phyloP scores from a whole-genome alignment of 2,888 invertebrate species.

The Thereva nobilitata region DNA sequence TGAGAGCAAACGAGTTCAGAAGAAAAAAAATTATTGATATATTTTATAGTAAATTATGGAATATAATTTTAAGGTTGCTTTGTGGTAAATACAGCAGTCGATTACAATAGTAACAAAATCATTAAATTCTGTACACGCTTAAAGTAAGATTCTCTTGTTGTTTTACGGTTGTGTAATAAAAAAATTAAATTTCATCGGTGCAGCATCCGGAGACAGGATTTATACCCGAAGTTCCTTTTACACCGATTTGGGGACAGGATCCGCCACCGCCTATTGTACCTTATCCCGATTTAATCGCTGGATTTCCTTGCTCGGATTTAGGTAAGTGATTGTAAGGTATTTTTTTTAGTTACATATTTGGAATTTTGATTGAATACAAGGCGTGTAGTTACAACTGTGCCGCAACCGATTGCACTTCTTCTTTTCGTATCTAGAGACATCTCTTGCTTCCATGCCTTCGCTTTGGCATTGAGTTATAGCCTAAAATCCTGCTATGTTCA shows the following conservation, averaged over 20 bases:
- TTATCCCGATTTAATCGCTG: constrained; percentile 73
- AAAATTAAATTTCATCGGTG: constrained; percentile 47
- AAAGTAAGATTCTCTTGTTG: not conserved
- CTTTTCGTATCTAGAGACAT: too few species aligned
- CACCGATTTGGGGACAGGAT: constrained; percentile 56
- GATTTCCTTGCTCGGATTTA: constrained; percentile 70
- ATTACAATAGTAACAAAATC: constrained; percentile 7
- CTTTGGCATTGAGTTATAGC: too few species aligned
- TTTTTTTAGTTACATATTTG: constrained; percentile 2
- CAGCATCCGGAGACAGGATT: constrained; percentile 56
- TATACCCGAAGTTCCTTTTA: constrained; percentile 57
- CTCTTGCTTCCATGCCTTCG: too few species aligned
- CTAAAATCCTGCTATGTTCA: too few species aligned
- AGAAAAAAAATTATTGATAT: not conserved
- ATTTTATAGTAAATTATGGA: constrained; percentile 1
- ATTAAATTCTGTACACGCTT: constrained; percentile 1
- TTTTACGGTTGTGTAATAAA: constrained; percentile 13
- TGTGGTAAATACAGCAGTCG: constrained; percentile 26
- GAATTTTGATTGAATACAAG: not conserved
- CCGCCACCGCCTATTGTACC: constrained; percentile 65
- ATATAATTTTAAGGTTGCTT: constrained; percentile 15
- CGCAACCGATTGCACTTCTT: too few species aligned
- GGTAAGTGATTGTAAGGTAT: constrained; percentile 52
- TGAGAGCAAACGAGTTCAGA: too few species aligned
- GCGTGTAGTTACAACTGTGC: not conserved